Percentiles rank a stretch among this genome's conserved stretches.
Evolutionary conservation across 2,113 vertebrate genomes (phyloP).

Genomic region (Rhombomys opimus): DNA sequence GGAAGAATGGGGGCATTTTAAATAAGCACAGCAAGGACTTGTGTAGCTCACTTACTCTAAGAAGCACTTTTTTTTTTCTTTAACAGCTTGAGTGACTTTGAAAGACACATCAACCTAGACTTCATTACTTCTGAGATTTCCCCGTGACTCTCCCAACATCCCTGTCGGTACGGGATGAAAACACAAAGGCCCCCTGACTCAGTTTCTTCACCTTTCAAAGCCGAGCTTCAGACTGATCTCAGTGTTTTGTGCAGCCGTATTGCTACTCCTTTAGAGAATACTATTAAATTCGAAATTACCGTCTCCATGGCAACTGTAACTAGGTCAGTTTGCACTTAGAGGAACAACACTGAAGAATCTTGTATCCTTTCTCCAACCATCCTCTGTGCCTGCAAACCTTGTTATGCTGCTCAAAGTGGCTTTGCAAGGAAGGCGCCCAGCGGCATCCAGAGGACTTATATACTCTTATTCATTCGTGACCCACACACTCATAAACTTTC

Average conservation of each 20-base stretch:
- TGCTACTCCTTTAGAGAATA: constrained; percentile 56
- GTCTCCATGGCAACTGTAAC: constrained; percentile 80
- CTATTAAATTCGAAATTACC: constrained; percentile 76
- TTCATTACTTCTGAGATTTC: constrained; percentile 41
- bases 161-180: background rate
- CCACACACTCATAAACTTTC: background rate
- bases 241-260: background rate
- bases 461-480: background rate
- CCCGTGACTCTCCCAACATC: background rate
- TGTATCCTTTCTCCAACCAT: background rate
- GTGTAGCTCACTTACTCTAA: background rate
- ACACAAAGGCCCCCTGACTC: constrained; percentile 2
- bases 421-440: background rate
- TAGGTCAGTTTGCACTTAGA: constrained; percentile 77
- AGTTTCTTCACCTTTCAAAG: constrained; percentile 60
- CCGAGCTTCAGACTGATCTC: constrained; percentile 44
- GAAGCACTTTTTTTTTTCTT: background rate
- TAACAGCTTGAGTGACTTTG: constrained; percentile 11
- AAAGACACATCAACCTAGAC: background rate
- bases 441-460: background rate
- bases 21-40: background rate
- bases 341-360: constrained; percentile 65
- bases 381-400: constrained; percentile 52
- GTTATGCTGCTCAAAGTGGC: constrained; percentile 18
- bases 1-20: background rate